Percentiles rank a stretch among this genome's conserved stretches.
Conservation (phyloP, 1,140 invertebrate genomes). For the Micrasema longulum region DNA sequence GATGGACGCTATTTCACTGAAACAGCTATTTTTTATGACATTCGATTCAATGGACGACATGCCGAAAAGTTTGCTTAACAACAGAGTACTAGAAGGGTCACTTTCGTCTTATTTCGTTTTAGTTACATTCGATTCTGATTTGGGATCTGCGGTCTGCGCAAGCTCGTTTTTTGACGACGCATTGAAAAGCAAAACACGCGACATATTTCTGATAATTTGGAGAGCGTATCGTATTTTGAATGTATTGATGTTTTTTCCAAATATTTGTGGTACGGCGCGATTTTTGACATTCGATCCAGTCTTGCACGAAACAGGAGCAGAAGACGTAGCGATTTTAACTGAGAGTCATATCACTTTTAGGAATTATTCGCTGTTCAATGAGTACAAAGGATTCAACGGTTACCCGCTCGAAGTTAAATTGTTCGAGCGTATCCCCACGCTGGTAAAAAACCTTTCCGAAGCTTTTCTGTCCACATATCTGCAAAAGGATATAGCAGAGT, state of each 20-base stretch:
- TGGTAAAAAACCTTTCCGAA: slow-evolving; percentile 37
- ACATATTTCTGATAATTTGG: slow-evolving; percentile 43
- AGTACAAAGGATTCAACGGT: slow-evolving; percentile 41
- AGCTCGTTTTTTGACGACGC: neutral
- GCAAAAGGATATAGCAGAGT: slow-evolving; percentile 32
- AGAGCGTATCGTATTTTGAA: slow-evolving; percentile 38
- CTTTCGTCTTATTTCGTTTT: slow-evolving; percentile 37
- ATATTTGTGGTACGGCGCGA: slow-evolving; percentile 28
- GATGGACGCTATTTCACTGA: neutral
- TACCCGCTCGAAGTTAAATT: slow-evolving; percentile 48
- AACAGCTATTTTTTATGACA: slow-evolving; percentile 17
- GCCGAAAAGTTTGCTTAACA: neutral
- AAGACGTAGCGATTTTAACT: slow-evolving; percentile 8
- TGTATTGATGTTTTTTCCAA: slow-evolving; percentile 41
- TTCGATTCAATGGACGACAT: slow-evolving; percentile 12
- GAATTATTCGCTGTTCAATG: slow-evolving; percentile 27
- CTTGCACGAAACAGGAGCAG: slow-evolving; percentile 6
- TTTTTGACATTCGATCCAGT: slow-evolving; percentile 50
- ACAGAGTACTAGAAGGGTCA: slow-evolving; percentile 20
- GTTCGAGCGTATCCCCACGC: slow-evolving; percentile 44
- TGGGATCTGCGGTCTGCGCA: slow-evolving; percentile 2
- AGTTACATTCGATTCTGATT: neutral
- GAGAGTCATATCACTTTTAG: slow-evolving; percentile 24
- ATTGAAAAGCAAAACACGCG: neutral
- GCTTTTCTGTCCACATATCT: slow-evolving; percentile 47